Base-by-base conservation (phyloP, 1,140 invertebrate genomes). In the Atopsyche davidsoni region DNA sequence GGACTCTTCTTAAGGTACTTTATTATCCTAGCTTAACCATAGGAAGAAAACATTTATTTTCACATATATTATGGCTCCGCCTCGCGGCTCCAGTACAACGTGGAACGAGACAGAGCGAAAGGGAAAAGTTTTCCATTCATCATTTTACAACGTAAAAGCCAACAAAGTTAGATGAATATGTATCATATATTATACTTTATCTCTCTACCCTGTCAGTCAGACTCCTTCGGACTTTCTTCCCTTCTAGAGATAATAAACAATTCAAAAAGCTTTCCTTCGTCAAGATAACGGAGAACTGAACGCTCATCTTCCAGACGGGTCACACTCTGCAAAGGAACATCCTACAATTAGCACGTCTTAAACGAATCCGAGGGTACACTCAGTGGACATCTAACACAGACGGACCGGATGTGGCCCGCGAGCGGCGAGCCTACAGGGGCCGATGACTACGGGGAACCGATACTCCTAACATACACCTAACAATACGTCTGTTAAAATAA, bases 31-130 rank as follows among this genome's bases (percentile, higher is more conserved):
- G 41, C 41, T 51, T 46, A 44, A 51, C 22, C 25, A 44, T 51
- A 51, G 31, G 41, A 51, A 51, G 48, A 51, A 45, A 51, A 51
- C 48, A 51, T 51, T 51, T 44, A 51, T 18, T 43, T 39, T 51
- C 48, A 51, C 48, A 40, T 40, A 44, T 41, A 51, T 44, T 44
- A 44, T 50, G 11, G 38, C 48, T 38, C 38, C 6, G n/a, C 6
- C 24, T 28, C 6, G 24, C 6, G 24, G 24, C 24, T 28, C 24
- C n/a, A n/a, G 6, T 28, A 6, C 24, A 3, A 38, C 13, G 24
- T 24, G 47, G 28, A 41, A 50, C 40, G 19, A 42, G 47, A 43
- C 24, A n/a, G 17, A 42, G 46, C 39, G 34, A 47, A 36, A 23
- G 47, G 35, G 25, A 50, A 42, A 42, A 22, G 39, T 42, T 50